A percentile compares a stretch with the other conserved stretches of the same genome.
phyloP scores from a whole-genome alignment of 2,888 invertebrate genomes.

The Caenorhabditis becei region DNA sequence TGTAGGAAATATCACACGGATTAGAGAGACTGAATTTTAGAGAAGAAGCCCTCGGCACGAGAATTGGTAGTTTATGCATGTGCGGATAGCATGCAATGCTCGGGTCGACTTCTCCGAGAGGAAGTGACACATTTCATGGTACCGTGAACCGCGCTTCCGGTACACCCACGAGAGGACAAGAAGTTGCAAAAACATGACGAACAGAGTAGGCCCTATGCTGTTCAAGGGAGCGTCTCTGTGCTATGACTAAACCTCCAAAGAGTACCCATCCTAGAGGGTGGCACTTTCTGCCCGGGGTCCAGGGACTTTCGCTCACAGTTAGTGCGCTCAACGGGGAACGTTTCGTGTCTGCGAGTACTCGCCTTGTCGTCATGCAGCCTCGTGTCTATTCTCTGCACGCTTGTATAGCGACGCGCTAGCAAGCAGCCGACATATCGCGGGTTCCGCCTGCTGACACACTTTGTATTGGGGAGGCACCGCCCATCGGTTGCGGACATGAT shows the following conservation, averaged over 20 bases:
- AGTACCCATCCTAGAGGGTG: slow-evolving; percentile 69
- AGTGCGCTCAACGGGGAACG: slow-evolving; percentile 66
- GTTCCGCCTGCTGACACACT: slow-evolving; percentile 22
- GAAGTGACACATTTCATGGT: slow-evolving; percentile 47
- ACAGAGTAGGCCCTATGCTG: slow-evolving; percentile 77
- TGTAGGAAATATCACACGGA: slow-evolving; percentile 17
- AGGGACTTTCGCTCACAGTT: slow-evolving; percentile 77
- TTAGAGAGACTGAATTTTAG: slow-evolving; percentile 39
- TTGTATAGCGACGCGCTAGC: slow-evolving; percentile 25
- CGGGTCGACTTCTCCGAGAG: slow-evolving; percentile 11
- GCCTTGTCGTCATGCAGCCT: slow-evolving; percentile 69
- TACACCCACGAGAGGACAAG: neutral
- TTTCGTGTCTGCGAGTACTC: slow-evolving; percentile 74
- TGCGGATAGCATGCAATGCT: slow-evolving; percentile 16
- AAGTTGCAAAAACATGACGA: slow-evolving; percentile 59
- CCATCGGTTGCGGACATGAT: slow-evolving; percentile 26
- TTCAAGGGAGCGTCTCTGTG: slow-evolving; percentile 73
- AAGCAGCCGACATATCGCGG: slow-evolving; percentile 49
- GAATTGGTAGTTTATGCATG: slow-evolving; percentile 9
- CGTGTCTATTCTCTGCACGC: neutral
- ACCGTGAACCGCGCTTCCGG: slow-evolving; percentile 30
- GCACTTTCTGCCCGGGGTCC: slow-evolving; percentile 73
- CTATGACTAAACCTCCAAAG: slow-evolving; percentile 71
- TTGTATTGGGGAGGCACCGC: slow-evolving; percentile 29
- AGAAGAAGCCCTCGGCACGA: slow-evolving; percentile 51